A percentile compares a stretch with the other conserved stretches of the same genome.
Evolutionary conservation across 53 echinoderm and acorn worm species (phyloP).

Genomic region (Holothuria leucospilota): DNA sequence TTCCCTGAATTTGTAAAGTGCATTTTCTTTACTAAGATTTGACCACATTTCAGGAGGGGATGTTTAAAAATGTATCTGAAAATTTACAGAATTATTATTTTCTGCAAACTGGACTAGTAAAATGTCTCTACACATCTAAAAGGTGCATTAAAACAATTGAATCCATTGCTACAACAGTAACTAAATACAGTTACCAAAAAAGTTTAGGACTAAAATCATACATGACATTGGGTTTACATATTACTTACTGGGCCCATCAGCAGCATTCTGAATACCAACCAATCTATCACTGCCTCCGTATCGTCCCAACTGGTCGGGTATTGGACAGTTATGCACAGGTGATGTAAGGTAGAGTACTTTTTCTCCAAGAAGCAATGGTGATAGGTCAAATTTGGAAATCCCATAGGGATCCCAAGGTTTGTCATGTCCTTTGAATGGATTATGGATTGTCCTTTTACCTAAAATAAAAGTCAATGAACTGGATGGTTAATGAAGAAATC

Average conservation of each 20-base stretch:
- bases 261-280: slow-evolving; percentile 86
- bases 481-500: background rate
- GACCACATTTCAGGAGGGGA: too few relatives aligned
- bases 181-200: too few relatives aligned
- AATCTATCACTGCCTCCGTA: slow-evolving; percentile 58
- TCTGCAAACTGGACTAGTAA: too few relatives aligned
- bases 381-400: slow-evolving; percentile 89
- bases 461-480: background rate
- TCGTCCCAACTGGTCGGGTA: slow-evolving; percentile 89
- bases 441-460: slow-evolving; percentile 97
- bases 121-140: too few relatives aligned
- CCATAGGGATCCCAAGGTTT: slow-evolving; percentile 98
- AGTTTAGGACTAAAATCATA: too few relatives aligned
- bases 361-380: slow-evolving; percentile 89
- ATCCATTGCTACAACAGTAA: too few relatives aligned
- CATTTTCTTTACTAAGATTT: too few relatives aligned
- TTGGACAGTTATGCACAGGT: slow-evolving; percentile 95
- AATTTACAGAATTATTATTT: too few relatives aligned
- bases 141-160: too few relatives aligned
- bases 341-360: slow-evolving; percentile 80
- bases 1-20: too few relatives aligned
- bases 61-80: too few relatives aligned
- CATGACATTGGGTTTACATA: too few relatives aligned
- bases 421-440: slow-evolving; percentile 80
- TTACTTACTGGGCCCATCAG: slow-evolving; percentile 96